Base-by-base conservation (phyloP, 1,140 invertebrate genomes). In the Aphidius gifuensis region DNA sequence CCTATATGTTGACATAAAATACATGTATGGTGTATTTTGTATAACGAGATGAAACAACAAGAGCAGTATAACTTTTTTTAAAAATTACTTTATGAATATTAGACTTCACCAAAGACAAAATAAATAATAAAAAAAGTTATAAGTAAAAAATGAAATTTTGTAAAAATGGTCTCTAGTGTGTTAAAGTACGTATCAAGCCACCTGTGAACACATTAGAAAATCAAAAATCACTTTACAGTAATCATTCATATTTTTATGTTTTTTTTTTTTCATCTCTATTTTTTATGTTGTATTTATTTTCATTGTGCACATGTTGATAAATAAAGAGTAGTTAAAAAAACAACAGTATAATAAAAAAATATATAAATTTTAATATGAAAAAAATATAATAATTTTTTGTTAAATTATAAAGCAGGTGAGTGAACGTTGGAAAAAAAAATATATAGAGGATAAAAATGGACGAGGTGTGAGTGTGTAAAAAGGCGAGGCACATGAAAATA, bases 351-450 rank as follows among this genome's bases (percentile, higher is more conserved):
- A 6, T 48, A 48, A 21, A 16, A 21, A 21, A 8, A 4, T 16
- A 49, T 49, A 49, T 49, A n/a, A 21, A 49, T 16, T 49, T 49
- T 21, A 9, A 7, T 32, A 32, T 16, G 16, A 16, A 4, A 32
- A 32, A 32, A 32, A 32, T 32, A 32, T 32, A 32, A 32, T 32
- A 32, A 32, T 32, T 32, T 32, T 32, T 32, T 32, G 4, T 3
- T 3, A 32, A 32, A 32, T 32, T 32, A 32, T 32, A 32, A 32
- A 72, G 69, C 69, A 68, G 72, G 70, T 71, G 71, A 65, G 61
- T 68, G 61, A 43, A 16, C 58, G 58, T 62, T 50, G 57, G 39
- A 32, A 32, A 32, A 32, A 32, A 32, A 32, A 2, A 23, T 23
- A 23, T 23, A 23, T 2, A 23, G 23, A 23, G 40, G 57, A 54